phyloP scores from a whole-genome alignment of 1,140 invertebrate genomes.

The Lanistes nyassanus region DNA sequence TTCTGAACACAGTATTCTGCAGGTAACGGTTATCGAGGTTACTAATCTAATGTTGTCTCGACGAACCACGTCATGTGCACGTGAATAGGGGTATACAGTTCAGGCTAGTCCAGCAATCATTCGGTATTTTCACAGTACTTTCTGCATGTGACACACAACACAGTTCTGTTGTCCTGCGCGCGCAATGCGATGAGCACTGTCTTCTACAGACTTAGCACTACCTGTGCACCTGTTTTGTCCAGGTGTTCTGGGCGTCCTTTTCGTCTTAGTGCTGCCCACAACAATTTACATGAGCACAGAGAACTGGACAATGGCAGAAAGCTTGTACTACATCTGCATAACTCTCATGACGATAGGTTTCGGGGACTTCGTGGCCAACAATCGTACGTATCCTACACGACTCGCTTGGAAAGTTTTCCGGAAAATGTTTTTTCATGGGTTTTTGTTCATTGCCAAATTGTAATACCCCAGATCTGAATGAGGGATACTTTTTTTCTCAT shows the following conservation, averaged over 20 bases:
- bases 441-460: no score
- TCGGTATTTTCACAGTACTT: background rate
- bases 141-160: background rate
- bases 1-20: no score
- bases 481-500: no score
- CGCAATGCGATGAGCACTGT: background rate
- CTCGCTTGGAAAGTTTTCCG: no score
- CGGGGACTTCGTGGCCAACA: constrained; percentile 91
- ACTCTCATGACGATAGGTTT: constrained; percentile 83
- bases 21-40: no score
- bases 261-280: constrained; percentile 22
- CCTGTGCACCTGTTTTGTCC: background rate
- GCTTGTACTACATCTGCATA: constrained; percentile 93
- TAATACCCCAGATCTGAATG: no score
- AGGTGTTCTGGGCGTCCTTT: constrained; percentile 5
- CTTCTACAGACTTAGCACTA: background rate
- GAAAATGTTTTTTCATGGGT: no score
- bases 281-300: constrained; percentile 78
- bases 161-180: background rate
- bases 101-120: background rate
- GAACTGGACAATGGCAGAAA: constrained; percentile 88
- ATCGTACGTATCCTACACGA: constrained; percentile 4
- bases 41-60: no score
- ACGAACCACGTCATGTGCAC: no score
- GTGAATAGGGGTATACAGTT: no score